Evolutionary conservation across 2,888 invertebrate species (phyloP).

Genomic region (Leptinotarsa juncta): DNA sequence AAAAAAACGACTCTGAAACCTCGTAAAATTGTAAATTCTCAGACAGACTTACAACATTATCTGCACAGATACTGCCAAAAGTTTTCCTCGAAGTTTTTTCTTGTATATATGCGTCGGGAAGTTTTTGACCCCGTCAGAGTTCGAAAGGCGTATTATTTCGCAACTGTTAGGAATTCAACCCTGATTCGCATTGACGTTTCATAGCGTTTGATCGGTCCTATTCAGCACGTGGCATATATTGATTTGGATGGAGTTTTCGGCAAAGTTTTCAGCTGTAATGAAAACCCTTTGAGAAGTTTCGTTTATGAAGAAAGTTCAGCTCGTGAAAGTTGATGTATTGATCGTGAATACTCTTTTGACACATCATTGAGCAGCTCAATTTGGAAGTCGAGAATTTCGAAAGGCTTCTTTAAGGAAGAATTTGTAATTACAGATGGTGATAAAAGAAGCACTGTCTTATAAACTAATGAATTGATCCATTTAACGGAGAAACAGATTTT

Average conservation of each 20-base stretch:
- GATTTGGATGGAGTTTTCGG: constrained; percentile 10
- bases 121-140: constrained; percentile 21
- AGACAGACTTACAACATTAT: constrained; percentile 27
- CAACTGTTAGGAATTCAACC: not conserved
- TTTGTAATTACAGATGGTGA: no score
- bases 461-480: no score
- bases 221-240: constrained; percentile 3
- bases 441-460: no score
- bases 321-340: not conserved
- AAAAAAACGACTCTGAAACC: constrained; percentile 13
- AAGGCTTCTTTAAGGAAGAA: no score
- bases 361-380: not conserved
- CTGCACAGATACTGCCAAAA: constrained; percentile 35
- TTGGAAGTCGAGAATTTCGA: not conserved
- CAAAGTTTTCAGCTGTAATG: not conserved
- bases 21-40: constrained; percentile 39
- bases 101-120: constrained; percentile 4
- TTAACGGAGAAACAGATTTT: no score
- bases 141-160: constrained; percentile 16
- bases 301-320: constrained; percentile 10
- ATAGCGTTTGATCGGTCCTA: constrained; percentile 4
- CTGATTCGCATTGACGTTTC: constrained; percentile 15
- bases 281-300: constrained; percentile 11
- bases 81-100: constrained; percentile 25
- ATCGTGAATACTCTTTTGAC: not conserved